Base-by-base conservation (phyloP, 2,888 invertebrate genomes). In the Nowickia ferox region DNA sequence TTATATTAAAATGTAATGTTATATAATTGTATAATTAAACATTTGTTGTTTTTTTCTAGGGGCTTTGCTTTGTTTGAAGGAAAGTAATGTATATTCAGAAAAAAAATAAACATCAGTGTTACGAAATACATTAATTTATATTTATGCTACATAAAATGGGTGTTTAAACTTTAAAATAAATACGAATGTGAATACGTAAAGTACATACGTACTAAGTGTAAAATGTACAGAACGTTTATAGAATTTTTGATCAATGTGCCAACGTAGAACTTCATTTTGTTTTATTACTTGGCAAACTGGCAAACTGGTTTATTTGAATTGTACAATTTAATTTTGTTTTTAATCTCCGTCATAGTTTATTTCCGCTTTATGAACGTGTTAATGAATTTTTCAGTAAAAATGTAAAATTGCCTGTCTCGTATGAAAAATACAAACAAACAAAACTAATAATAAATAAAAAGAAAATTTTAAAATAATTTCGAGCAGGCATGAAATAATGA, bases 331-430 rank as follows among this genome's bases (percentile, higher is more conserved):
- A 46, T 65, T 83, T 51, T 72, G 75, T 53, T 46, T 74, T 69
- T 84, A 86, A 85, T 87, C 84, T 86, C 84, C 83, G 84, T 87
- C 81, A 86, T 86, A 86, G 78, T 87, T 85, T 87, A 84, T 88
- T 88, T 88, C 88, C 88, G 88, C 87, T 88, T 86, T 81, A 79
- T 87, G 87, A 86, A 87, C 87, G 88, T 88, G 88, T 87, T 87
- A 87, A 88, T 86, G 84, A 87, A 88, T 87, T 88, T 86, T 79
- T 71, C 48, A 76, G 55, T 83, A 61, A 40, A 84, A 65, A 65
- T 55, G 57, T 68, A 61, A 72, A 75, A 75, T 55, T 75, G 68
- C 9, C 51, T 17, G 61, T 22, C 65, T 22, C 22, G 10, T 46
- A 22, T 65, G 44, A 13, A 65, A 22, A 61, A 4, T n/a, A 48